A percentile compares a stretch with the other conserved stretches of the same genome.
phyloP scores from a whole-genome alignment of 2,113 vertebrate genomes.

The Orcinus orca region DNA sequence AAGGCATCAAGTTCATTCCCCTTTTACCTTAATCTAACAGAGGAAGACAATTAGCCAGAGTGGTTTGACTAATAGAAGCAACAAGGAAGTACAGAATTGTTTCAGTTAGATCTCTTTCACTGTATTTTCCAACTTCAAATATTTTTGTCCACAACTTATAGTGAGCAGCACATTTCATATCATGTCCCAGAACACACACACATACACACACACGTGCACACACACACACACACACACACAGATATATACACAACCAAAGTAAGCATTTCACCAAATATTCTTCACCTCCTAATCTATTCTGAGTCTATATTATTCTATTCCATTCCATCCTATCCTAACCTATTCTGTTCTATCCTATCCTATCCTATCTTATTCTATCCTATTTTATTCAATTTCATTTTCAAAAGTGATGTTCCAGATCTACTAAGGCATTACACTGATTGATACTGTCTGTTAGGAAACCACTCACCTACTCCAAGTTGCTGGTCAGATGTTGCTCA shows the following conservation, averaged over 20 bases:
- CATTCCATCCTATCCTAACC: not conserved
- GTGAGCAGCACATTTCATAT: not conserved
- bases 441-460: not conserved
- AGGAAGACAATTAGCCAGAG: not conserved
- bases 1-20: not conserved
- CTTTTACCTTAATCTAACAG: not conserved
- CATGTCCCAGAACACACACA: not conserved
- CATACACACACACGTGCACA: not conserved
- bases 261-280: not conserved
- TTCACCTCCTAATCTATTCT: not conserved
- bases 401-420: not conserved
- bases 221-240: not conserved
- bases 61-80: not conserved
- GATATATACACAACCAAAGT: not conserved
- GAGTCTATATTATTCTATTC: not conserved
- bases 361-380: not conserved
- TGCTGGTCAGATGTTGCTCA: not conserved
- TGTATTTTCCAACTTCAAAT: slow-evolving; percentile 11
- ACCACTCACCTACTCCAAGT: not conserved
- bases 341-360: not conserved
- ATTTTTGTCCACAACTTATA: not conserved
- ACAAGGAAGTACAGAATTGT: not conserved
- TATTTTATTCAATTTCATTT: slow-evolving; percentile 30
- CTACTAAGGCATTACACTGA: not conserved
- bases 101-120: not conserved